Evolutionary conservation across 1,140 invertebrate species (phyloP).

Genomic region (Choristoneura fumiferana): DNA sequence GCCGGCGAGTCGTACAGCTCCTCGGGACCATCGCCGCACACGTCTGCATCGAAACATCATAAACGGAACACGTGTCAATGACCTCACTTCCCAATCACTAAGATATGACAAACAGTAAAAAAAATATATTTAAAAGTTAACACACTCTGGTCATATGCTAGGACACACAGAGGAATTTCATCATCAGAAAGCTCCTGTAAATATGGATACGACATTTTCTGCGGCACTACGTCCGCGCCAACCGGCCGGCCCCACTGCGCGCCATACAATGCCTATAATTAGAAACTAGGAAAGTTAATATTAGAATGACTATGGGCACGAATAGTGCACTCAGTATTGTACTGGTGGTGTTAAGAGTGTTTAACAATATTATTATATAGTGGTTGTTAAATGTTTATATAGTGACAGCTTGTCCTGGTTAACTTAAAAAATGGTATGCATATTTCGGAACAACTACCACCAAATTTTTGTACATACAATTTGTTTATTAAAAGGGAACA

Average conservation of each 20-base stretch:
- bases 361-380: neutral
- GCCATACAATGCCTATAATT: constrained; percentile 53
- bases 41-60: constrained; percentile 42
- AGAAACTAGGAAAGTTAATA: constrained; percentile 67
- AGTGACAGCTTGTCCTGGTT: neutral
- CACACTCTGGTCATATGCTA: constrained; percentile 64
- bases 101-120: neutral
- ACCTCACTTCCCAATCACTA: neutral
- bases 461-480: neutral
- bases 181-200: constrained; percentile 56
- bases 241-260: constrained; percentile 38
- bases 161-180: constrained; percentile 68
- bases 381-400: constrained; percentile 1
- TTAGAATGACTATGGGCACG: constrained; percentile 34
- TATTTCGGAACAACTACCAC: neutral
- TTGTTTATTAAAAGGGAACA: neutral
- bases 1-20: constrained; percentile 64
- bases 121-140: constrained; percentile 20
- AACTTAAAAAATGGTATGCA: neutral
- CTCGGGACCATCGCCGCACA: constrained; percentile 47
- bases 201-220: constrained; percentile 56
- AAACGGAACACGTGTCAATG: too few species aligned
- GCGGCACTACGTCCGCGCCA: constrained; percentile 22
- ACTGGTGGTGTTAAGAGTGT: neutral
- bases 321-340: neutral